Evolutionary conservation across 2,797 vertebrate species (phyloP), one percentile per base, ranked within the genome.

Genomic region (Pangasius macronema): DNA sequence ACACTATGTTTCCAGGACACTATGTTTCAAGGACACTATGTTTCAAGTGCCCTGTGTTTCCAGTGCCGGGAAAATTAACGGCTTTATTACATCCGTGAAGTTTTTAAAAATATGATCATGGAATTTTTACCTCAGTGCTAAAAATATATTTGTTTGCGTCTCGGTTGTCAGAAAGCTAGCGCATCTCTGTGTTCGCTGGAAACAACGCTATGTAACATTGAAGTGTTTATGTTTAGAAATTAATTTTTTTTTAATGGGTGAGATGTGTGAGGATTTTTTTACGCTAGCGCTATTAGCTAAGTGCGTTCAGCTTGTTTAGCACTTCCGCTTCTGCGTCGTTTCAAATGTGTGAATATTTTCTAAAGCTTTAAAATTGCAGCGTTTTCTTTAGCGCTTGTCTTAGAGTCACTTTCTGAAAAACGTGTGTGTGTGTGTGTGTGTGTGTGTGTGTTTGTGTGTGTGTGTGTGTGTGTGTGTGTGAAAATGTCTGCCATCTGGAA

Each of bases 401-500:
- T 30, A n/a, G 61, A 30, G 24, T 76, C 33, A 61, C 53, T 85
- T 7, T 49, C 24, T 76, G 55, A n/a, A 33, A 72, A 46, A 86
- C 30, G 2, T 73, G 68, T 70, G 80, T 73, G 65, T 59, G 83
- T 13, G 67, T n/a, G 51, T 30, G 53, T 22, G 83, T 42, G 83
- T 79, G 81, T 75, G 65, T 59, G 14, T 61, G 70, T 70, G 81
- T 65, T 55, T 51, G 14, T 75, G 70, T 79, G 81, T 65, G n/a
- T n/a, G n/a, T n/a, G n/a, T n/a, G n/a, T n/a, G n/a, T 59, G 83
- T 3, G 36, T 20, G 36, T 33, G 57, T 24, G 84, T 49, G 72
- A 63, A 33, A 63, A 63, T 85, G 53, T 85, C 36, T 83, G 72
- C 82, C 93, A 93, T 95, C 93, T 94, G 93, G 94, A 93, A 93